Conservation (phyloP, 2,888 invertebrate genomes). For the Gryllus longicercus region DNA sequence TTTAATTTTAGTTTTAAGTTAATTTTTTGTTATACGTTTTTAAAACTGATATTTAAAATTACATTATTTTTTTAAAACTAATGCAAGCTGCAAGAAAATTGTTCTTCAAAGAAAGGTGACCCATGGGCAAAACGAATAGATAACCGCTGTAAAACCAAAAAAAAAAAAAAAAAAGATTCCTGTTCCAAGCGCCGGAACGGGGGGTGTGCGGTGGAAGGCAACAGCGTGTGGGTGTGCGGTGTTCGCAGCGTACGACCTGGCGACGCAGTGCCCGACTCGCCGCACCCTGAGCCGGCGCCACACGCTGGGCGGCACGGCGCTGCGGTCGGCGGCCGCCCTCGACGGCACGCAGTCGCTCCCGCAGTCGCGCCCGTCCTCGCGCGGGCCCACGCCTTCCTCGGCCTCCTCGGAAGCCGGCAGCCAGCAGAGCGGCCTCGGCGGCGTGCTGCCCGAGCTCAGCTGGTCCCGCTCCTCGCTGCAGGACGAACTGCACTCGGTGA, state of each 20-base stretch:
- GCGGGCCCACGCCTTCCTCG: constrained; percentile 36
- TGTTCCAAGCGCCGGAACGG: not conserved
- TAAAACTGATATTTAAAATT: too few species aligned
- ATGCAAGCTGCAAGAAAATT: too few species aligned
- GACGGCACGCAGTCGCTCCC: constrained; percentile 57
- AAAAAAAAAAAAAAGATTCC: too few species aligned
- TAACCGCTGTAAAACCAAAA: too few species aligned
- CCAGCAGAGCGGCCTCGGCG: constrained; percentile 48
- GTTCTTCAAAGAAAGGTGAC: too few species aligned
- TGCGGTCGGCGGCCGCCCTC: constrained; percentile 35
- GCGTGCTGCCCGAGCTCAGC: constrained; percentile 53
- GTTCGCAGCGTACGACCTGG: constrained; percentile 71
- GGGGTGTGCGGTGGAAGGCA: not conserved
- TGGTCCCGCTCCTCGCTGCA: constrained; percentile 65
- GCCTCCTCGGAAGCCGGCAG: constrained; percentile 41
- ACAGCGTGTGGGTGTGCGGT: not conserved
- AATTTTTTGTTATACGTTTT: too few species aligned
- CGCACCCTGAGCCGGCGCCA: constrained; percentile 66
- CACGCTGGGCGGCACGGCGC: constrained; percentile 56
- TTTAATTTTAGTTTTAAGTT: too few species aligned
- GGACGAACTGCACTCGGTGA: constrained; percentile 65
- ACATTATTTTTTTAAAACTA: too few species aligned
- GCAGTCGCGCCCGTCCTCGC: constrained; percentile 60
- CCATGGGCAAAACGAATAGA: too few species aligned
- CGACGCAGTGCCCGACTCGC: constrained; percentile 74